phyloP scores from a whole-genome alignment of 2,113 vertebrate species.

The Amphiprion percula region DNA sequence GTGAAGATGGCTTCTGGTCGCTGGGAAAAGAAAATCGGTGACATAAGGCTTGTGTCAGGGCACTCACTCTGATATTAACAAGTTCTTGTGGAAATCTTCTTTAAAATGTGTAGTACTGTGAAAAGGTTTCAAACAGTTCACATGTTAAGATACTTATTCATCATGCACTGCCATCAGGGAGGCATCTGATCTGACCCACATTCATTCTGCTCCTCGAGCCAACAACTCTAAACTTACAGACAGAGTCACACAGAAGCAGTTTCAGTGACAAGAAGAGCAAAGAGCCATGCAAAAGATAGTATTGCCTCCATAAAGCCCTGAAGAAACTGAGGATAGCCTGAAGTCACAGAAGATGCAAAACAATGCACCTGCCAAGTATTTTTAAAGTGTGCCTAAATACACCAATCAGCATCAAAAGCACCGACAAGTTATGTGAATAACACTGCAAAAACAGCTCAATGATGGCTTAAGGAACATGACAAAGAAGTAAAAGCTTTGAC shows the following conservation, averaged over 20 bases:
- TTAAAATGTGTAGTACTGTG: background rate
- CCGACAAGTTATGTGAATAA: background rate
- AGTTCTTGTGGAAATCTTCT: background rate
- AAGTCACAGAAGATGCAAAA: background rate
- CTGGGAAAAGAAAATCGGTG: background rate
- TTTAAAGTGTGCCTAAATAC: background rate
- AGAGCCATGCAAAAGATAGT: background rate
- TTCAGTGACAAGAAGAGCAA: background rate
- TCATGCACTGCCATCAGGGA: background rate
- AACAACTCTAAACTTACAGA: background rate
- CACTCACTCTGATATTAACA: background rate
- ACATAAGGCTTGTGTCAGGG: background rate
- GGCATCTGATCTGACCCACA: slow-evolving; percentile 1
- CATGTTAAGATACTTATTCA: background rate
- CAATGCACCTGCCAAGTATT: background rate
- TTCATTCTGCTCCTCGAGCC: background rate
- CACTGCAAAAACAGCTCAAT: too few relatives aligned
- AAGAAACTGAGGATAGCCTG: background rate
- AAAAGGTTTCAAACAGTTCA: background rate
- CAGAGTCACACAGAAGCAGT: background rate
- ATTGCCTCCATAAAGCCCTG: background rate
- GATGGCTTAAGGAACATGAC: too few relatives aligned
- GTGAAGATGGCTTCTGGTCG: background rate
- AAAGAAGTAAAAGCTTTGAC: too few relatives aligned
- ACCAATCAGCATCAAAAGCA: too few relatives aligned